These are phyloP conservation scores for Plectrocnemia conspersa DNA, from an alignment of 1,140 invertebrate species.

Conservation along the genomic window DNA sequence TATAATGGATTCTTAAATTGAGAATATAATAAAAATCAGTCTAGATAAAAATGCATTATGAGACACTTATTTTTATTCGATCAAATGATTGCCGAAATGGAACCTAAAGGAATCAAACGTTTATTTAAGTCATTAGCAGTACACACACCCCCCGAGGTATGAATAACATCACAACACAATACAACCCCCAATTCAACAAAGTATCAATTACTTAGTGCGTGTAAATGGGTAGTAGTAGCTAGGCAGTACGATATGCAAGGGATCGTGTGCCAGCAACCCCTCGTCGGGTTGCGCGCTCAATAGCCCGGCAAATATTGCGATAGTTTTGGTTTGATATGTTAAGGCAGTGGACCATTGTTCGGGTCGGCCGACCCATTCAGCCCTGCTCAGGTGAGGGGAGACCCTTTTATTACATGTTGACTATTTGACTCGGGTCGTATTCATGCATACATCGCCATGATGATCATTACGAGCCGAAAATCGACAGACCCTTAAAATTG, in stretches of 20 bases:
- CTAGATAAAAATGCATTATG: too few relatives aligned
- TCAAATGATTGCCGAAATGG: too few relatives aligned
- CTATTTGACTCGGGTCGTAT: slow-evolving; percentile 22
- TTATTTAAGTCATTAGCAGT: too few relatives aligned
- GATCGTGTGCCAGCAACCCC: not conserved
- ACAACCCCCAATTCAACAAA: not conserved
- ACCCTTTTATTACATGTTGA: slow-evolving; percentile 14
- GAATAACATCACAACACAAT: not conserved
- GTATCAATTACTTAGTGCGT: slow-evolving; percentile 19
- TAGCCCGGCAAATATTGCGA: slow-evolving; percentile 25
- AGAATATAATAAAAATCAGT: too few relatives aligned
- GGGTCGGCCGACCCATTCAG: slow-evolving; percentile 2
- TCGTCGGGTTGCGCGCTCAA: slow-evolving; percentile 5
- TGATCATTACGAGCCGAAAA: too few relatives aligned
- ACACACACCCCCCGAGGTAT: too few relatives aligned
- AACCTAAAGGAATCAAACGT: not conserved
- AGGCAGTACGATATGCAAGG: not conserved
- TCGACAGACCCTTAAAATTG: too few relatives aligned
- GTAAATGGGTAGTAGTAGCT: slow-evolving; percentile 7
- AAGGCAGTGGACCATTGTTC: slow-evolving; percentile 10
- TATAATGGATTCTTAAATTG: too few relatives aligned
- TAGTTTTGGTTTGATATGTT: slow-evolving; percentile 24
- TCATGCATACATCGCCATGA: too few relatives aligned
- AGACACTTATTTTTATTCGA: too few relatives aligned
- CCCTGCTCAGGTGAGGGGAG: slow-evolving; percentile 10